A percentile compares a stretch with the other conserved stretches of the same genome.
These are phyloP conservation scores for Pituophis catenifer DNA, from an alignment of 2,113 vertebrate genomes.

Conservation along the genomic window DNA sequence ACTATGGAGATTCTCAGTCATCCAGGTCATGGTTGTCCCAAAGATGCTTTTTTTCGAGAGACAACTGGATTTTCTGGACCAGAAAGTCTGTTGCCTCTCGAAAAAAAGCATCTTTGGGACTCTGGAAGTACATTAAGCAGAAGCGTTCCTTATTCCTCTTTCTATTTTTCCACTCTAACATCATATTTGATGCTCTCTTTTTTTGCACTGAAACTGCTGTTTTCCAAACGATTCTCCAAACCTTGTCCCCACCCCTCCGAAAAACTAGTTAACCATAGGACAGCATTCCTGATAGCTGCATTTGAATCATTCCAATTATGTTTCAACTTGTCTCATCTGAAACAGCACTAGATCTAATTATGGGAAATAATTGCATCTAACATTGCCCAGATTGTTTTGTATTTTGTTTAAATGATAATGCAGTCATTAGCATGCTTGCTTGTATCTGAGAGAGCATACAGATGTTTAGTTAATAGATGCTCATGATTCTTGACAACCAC, in stretches of 20 bases:
- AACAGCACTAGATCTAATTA: slow-evolving; percentile 41
- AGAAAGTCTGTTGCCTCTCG: too few relatives aligned
- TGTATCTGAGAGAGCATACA: rapidly evolving
- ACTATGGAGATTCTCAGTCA: too few relatives aligned
- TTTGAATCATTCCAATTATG: slow-evolving; percentile 19
- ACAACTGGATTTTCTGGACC: too few relatives aligned
- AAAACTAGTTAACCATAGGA: slow-evolving; percentile 38
- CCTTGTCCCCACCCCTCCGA: not conserved
- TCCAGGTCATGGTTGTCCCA: too few relatives aligned
- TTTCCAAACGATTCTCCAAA: not conserved
- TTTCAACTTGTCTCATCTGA: slow-evolving; percentile 42
- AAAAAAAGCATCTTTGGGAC: too few relatives aligned
- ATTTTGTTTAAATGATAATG: slow-evolving; percentile 46
- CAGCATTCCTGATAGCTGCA: slow-evolving; percentile 30
- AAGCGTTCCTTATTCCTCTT: not conserved
- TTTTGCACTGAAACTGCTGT: not conserved
- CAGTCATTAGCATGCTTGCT: slow-evolving; percentile 33
- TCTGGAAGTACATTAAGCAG: not conserved
- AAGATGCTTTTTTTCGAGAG: too few relatives aligned
- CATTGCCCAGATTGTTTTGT: slow-evolving; percentile 41
- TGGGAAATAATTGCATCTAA: slow-evolving; percentile 58
- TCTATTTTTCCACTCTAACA: not conserved
- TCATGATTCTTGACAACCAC: slow-evolving; percentile 52
- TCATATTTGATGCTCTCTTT: not conserved
- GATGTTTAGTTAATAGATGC: slow-evolving; percentile 30